A percentile compares a stretch with the other conserved stretches of the same genome.
These are phyloP conservation scores for Aphelinus atriplicis DNA, from an alignment of 1,140 invertebrate species.

Conservation along the genomic window DNA sequence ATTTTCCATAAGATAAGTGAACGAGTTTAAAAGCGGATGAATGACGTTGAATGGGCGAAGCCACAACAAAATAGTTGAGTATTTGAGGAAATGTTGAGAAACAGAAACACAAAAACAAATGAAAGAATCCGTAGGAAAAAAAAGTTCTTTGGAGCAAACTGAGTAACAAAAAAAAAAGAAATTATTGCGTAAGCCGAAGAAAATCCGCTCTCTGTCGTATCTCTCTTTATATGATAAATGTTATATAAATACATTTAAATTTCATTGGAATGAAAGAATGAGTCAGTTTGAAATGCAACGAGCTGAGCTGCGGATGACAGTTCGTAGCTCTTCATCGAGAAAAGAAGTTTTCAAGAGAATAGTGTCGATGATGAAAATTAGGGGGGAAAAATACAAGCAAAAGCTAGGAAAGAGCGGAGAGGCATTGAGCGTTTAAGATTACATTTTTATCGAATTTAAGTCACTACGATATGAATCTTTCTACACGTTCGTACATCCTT, in stretches of 20 bases:
- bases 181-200: slow-evolving; percentile 18
- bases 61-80: background rate
- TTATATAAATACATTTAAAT: slow-evolving; percentile 54
- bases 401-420: slow-evolving; percentile 12
- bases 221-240: slow-evolving; percentile 59
- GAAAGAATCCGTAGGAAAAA: slow-evolving; percentile 28
- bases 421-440: slow-evolving; percentile 47
- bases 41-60: slow-evolving; percentile 6
- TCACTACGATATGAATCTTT: slow-evolving; percentile 63
- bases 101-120: slow-evolving; percentile 28
- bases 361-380: background rate
- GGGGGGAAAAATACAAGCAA: background rate
- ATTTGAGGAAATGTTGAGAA: background rate
- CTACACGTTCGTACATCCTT: slow-evolving; percentile 66
- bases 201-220: slow-evolving; percentile 54
- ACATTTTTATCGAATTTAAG: slow-evolving; percentile 64
- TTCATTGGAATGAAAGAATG: slow-evolving; percentile 39
- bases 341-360: background rate
- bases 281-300: slow-evolving; percentile 20
- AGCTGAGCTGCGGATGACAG: slow-evolving; percentile 8
- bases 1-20: slow-evolving; percentile 47
- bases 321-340: background rate
- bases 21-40: slow-evolving; percentile 28
- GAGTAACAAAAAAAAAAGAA: slow-evolving; percentile 18
- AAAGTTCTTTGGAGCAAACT: background rate